These are phyloP conservation scores for Silurus lanzhouensis DNA, from an alignment of 2,797 vertebrate genomes.

Conservation along the genomic window DNA sequence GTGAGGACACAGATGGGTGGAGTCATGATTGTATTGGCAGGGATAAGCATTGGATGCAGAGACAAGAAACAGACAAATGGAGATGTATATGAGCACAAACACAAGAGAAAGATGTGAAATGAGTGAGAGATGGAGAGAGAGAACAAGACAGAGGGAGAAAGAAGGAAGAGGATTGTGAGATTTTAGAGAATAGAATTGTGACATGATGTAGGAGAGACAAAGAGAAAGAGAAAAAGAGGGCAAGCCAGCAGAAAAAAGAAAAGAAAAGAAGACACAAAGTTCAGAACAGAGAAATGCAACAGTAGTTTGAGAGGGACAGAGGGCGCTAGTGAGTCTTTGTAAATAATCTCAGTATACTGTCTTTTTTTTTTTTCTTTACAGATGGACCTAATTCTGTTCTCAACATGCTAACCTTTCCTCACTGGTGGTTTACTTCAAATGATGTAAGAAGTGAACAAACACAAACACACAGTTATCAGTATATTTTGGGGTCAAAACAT, in stretches of 20 bases:
- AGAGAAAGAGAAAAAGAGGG: conserved; percentile 45
- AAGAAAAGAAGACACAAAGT: conserved; percentile 26
- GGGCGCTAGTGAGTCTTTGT: not conserved
- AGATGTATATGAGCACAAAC: not conserved
- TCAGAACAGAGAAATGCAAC: conserved; percentile 53
- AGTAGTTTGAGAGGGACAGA: conserved; percentile 27
- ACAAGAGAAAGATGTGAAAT: not conserved
- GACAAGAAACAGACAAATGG: not conserved
- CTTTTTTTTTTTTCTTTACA: not conserved
- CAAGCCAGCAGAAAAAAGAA: conserved; percentile 12
- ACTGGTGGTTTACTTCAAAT: not conserved
- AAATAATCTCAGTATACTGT: not conserved
- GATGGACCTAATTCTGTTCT: not conserved
- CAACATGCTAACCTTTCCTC: not conserved
- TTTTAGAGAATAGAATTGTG: not conserved
- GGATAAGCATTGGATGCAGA: conserved; percentile 33
- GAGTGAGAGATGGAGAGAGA: not conserved
- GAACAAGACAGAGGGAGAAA: conserved; percentile 19
- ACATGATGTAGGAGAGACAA: conserved; percentile 21
- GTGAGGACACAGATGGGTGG: conserved; percentile 58
- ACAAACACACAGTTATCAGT: not conserved
- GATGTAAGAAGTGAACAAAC: not conserved
- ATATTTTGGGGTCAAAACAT: not conserved
- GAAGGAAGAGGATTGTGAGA: conserved; percentile 30
- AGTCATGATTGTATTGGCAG: conserved; percentile 45